A percentile compares a stretch with the other conserved stretches of the same genome.
These are phyloP conservation scores for Zophobas morio DNA, from an alignment of 1,140 invertebrate genomes.

Conservation along the genomic window DNA sequence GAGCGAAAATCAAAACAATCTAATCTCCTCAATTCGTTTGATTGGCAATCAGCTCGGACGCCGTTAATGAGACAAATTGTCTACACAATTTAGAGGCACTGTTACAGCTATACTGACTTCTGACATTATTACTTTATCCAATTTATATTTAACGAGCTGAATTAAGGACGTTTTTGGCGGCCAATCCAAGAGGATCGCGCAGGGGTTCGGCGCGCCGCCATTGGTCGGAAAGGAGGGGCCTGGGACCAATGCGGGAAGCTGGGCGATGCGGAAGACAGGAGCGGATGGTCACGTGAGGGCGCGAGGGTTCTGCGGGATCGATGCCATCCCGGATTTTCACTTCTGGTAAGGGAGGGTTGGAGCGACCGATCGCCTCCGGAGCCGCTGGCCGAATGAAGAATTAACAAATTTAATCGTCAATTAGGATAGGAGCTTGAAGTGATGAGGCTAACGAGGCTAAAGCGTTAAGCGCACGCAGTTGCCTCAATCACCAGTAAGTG, in stretches of 20 bases:
- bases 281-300: slow-evolving; percentile 4
- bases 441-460: slow-evolving; percentile 60
- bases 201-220: slow-evolving; percentile 27
- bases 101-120: slow-evolving; percentile 65
- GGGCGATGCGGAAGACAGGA: neutral
- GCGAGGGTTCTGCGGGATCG: neutral
- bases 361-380: slow-evolving; percentile 18
- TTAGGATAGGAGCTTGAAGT: slow-evolving; percentile 56
- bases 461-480: slow-evolving; percentile 62
- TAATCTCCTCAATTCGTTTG: slow-evolving; percentile 52
- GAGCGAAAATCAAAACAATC: slow-evolving; percentile 59
- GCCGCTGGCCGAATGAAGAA: slow-evolving; percentile 57
- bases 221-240: slow-evolving; percentile 27
- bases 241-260: slow-evolving; percentile 29
- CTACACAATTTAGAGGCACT: slow-evolving; percentile 54
- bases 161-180: slow-evolving; percentile 55
- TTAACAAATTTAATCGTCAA: slow-evolving; percentile 60
- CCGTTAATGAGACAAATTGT: slow-evolving; percentile 47
- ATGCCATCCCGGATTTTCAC: slow-evolving; percentile 59
- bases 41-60: slow-evolving; percentile 22
- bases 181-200: slow-evolving; percentile 45
- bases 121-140: slow-evolving; percentile 68
- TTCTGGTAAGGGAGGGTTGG: slow-evolving; percentile 55
- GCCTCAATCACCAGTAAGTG: slow-evolving; percentile 66
- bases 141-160: slow-evolving; percentile 69